Evolutionary conservation across 2,888 invertebrate species (phyloP).

Genomic region (Macrosoma leucophasiata): DNA sequence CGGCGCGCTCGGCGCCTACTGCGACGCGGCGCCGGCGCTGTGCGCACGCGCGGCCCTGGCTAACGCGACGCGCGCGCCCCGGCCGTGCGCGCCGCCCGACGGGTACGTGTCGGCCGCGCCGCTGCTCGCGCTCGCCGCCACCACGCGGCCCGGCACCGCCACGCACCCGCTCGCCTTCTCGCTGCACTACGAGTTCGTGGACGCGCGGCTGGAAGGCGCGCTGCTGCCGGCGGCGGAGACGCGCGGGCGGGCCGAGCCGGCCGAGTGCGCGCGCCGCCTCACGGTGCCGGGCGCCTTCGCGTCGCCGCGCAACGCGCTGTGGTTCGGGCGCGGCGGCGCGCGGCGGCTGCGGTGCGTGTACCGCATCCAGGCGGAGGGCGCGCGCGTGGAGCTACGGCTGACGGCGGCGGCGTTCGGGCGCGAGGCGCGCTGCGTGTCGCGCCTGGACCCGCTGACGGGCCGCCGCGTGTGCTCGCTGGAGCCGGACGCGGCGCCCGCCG

Average conservation of each 20-base stretch:
- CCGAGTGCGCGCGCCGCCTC: constrained; percentile 50
- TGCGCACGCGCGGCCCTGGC: constrained; percentile 88
- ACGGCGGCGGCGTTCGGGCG: constrained; percentile 83
- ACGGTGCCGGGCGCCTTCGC: constrained; percentile 77
- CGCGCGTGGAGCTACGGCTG: constrained; percentile 79
- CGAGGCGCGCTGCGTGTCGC: constrained; percentile 77
- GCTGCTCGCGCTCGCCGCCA: constrained; percentile 56
- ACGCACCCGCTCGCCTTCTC: constrained; percentile 85
- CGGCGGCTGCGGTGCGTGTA: constrained; percentile 85
- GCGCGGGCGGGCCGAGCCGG: constrained; percentile 46
- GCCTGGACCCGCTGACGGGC: constrained; percentile 83
- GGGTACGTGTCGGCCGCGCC: constrained; percentile 80
- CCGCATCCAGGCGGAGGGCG: constrained; percentile 81
- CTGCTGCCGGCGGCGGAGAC: constrained; percentile 62
- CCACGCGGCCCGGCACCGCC: constrained; percentile 82
- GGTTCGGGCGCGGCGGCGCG: constrained; percentile 90
- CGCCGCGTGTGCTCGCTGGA: constrained; percentile 64
- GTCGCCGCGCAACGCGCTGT: constrained; percentile 85
- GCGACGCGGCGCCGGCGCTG: constrained; percentile 84
- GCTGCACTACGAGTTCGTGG: constrained; percentile 88
- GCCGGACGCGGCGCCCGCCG: constrained; percentile 28
- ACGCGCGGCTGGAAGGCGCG: constrained; percentile 84
- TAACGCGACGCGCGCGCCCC: constrained; percentile 83
- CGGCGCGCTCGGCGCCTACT: constrained; percentile 79
- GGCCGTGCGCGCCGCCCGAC: constrained; percentile 87